Evolutionary conservation across 2,113 vertebrate species (phyloP), one percentile per base, ranked within the genome.

Genomic region (Platichthys stellatus): DNA sequence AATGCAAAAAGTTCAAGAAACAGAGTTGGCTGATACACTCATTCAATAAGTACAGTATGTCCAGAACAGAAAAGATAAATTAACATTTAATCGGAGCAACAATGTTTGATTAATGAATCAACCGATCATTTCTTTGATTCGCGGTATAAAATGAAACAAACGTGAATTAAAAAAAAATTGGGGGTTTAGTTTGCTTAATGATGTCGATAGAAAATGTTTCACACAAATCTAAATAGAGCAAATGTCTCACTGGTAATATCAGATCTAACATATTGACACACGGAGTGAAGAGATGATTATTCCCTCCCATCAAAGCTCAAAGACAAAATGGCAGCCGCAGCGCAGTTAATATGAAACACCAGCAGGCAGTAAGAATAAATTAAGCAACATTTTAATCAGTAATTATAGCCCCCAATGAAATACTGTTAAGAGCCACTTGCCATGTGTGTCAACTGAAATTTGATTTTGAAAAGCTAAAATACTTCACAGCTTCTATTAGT

Each of bases 1-100:
- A 89, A 91, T 90, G 88, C 79, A 95, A 94, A 96, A 95, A 81
- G 95, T 91, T 93, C 91, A 95, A 86, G 92, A 38, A 93, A 65
- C 38, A 94, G 61, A 82, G 92, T 68, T 73, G 88, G 89, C 78
- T 3, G 89, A 71, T 90, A 84, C 65, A 84, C 81, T 92, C 31
- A 31, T 31, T 31, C 28, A 31, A 31, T 31, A 31, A 31, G 31
- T 79, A 90, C 31, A 35, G 35, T 38, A 38, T 10, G 35, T 38
- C 35, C 35, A 10, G 8, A 9, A 43, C 40, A 43, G 9, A 2
- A 43, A 13, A 43, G 40, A 43, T 84, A 92, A 20, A 26, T 68
- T 45, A 14, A 62, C 5, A n/a, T 58, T 57, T 57, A 20, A 66
- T 31, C 26, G 4, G 5, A 13, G n/a, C 35, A 38, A 14, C 2